Evolutionary conservation across 2,113 vertebrate genomes (phyloP).

Genomic region (Willisornis vidua): DNA sequence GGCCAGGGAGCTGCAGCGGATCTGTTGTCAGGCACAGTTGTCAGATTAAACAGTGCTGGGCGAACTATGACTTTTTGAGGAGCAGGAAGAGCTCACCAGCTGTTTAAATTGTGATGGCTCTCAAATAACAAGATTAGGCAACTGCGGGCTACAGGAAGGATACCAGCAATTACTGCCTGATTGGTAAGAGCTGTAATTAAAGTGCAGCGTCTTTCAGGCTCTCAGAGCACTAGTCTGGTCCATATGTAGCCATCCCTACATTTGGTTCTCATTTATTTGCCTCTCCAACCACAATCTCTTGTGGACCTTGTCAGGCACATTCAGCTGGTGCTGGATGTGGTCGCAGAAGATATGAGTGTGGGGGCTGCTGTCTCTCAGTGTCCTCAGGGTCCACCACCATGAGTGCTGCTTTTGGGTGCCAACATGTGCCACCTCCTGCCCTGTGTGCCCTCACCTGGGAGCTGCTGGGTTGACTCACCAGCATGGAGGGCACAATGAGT

Average conservation of each 20-base stretch:
- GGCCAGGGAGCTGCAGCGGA: not conserved
- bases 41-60: not conserved
- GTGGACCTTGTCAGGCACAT: not conserved
- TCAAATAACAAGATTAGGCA: conserved; percentile 85
- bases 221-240: not conserved
- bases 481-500: not conserved
- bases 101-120: conserved; percentile 77
- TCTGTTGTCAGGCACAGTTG: not conserved
- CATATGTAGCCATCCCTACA: conserved; percentile 9
- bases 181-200: conserved; percentile 86
- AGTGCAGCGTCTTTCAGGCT: conserved; percentile 52
- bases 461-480: not conserved
- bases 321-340: not conserved
- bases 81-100: conserved; percentile 76
- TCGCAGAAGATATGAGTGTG: not conserved
- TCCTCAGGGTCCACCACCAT: fast-evolving
- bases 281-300: not conserved
- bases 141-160: conserved; percentile 83
- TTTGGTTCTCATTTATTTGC: conserved; percentile 65
- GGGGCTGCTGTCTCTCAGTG: not conserved
- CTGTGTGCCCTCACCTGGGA: not conserved
- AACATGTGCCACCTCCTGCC: not conserved
- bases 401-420: not conserved
- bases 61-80: not conserved
- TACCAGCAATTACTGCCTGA: conserved; percentile 84